phyloP scores from a whole-genome alignment of 2,113 vertebrate species.

The Brachyhypopomus gauderio region DNA sequence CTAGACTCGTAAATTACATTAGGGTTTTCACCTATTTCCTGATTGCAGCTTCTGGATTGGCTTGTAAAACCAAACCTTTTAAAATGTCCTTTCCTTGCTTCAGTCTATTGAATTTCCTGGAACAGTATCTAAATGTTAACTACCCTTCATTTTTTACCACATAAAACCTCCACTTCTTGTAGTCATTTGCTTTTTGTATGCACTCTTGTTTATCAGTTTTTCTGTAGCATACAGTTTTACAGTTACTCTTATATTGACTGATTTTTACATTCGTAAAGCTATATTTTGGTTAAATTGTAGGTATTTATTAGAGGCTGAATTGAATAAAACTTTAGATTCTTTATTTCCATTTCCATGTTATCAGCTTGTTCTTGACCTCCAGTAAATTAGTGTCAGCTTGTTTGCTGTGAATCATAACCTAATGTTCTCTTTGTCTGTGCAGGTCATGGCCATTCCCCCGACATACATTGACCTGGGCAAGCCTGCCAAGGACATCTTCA shows the following conservation, averaged over 20 bases:
- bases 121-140: no score
- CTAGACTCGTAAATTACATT: no score
- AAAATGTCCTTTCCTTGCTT: no score
- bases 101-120: no score
- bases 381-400: neutral
- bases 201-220: neutral
- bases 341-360: neutral
- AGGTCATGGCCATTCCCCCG: conserved; percentile 94
- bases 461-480: conserved; percentile 93
- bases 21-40: no score
- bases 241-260: neutral
- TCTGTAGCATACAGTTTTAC: neutral
- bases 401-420: neutral
- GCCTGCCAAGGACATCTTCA: conserved; percentile 93
- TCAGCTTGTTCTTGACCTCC: neutral
- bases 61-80: no score
- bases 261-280: neutral
- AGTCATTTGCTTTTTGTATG: no score
- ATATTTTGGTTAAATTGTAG: neutral
- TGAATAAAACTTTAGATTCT: neutral
- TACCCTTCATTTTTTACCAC: no score
- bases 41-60: no score
- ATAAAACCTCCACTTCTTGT: no score
- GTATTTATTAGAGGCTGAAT: neutral
- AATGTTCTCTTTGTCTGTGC: conserved; percentile 28